Evolutionary conservation across 1,140 invertebrate species (phyloP), one percentile per base, ranked within the genome.

Genomic region (Maconellicoccus hirsutus): DNA sequence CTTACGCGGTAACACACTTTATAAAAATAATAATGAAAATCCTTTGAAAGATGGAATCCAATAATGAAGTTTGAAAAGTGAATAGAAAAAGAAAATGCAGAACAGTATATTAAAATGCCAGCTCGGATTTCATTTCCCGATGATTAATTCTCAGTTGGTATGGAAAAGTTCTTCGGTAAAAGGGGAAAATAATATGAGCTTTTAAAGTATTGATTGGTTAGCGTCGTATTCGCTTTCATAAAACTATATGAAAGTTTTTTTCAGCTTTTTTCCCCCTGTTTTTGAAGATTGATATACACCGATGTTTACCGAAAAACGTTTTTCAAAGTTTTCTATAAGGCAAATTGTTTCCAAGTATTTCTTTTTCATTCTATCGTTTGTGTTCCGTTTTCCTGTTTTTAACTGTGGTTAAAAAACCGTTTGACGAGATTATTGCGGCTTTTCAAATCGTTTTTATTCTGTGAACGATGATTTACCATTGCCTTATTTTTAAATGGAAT

Each of bases 21-120:
- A 66, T 66, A 66, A 66, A 66, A 66, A 66, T 66, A 66, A 66
- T 66, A 66, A 66, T 66, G 61, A 66, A 52, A 66, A 66, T 66
- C 61, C 61, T 66, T 66, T 66, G 61, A 66, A 26, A 66, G 61
- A 66, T 66, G 61, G 61, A 66, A 66, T 66, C 61, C 61, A 66
- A 66, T 66, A 66, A 66, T 66, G 25, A 66, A 66, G 25, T 66
- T 23, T 66, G 61, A 66, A 66, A 66, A 66, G 25, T 25, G 25
- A 66, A 66, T 25, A 25, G 61, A 66, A 66, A 66, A 66, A 66
- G 61, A 66, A 66, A 66, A 66, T 66, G 61, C 61, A 66, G 61
- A 66, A 66, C 61, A 66, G 61, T 66, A 66, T 66, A 66, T 66
- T 66, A 66, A 66, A 66, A 66, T 66, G 25, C 61, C 61, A 25